phyloP scores from a whole-genome alignment of 2,113 vertebrate genomes.

The Orthonyx spaldingii region DNA sequence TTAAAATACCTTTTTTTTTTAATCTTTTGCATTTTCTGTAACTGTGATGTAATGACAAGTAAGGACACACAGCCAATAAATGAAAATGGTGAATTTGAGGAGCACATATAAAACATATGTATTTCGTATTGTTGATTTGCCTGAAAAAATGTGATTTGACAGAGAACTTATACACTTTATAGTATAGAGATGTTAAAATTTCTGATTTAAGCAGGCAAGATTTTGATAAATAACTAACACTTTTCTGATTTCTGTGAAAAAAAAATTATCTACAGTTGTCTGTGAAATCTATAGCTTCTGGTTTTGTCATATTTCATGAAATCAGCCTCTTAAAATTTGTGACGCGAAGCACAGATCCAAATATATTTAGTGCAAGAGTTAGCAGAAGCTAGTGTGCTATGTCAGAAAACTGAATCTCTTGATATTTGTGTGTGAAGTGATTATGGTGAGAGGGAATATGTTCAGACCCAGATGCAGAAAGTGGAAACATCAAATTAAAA shows the following conservation, averaged over 20 bases:
- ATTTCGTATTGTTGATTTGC: background rate
- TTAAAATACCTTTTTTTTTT: background rate
- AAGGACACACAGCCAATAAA: background rate
- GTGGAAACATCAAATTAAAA: constrained; percentile 18
- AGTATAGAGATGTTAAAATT: background rate
- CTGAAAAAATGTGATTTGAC: background rate
- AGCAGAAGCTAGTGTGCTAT: constrained; percentile 32
- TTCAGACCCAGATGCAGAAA: constrained; percentile 46
- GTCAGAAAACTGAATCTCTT: constrained; percentile 49
- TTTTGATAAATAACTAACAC: background rate
- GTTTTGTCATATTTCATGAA: background rate
- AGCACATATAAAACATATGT: background rate
- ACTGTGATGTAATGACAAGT: background rate
- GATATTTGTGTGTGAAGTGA: constrained; percentile 54
- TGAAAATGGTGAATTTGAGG: background rate
- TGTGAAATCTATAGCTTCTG: background rate
- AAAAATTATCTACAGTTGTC: background rate
- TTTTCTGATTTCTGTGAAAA: background rate
- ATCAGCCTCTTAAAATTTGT: constrained; percentile 34
- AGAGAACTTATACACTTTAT: background rate
- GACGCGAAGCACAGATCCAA: background rate
- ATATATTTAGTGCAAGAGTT: constrained; percentile 43
- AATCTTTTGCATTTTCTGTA: background rate
- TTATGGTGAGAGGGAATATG: constrained; percentile 30
- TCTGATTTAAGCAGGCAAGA: background rate